Base-by-base conservation (phyloP, 2,113 vertebrate genomes). In the Laticauda colubrina region DNA sequence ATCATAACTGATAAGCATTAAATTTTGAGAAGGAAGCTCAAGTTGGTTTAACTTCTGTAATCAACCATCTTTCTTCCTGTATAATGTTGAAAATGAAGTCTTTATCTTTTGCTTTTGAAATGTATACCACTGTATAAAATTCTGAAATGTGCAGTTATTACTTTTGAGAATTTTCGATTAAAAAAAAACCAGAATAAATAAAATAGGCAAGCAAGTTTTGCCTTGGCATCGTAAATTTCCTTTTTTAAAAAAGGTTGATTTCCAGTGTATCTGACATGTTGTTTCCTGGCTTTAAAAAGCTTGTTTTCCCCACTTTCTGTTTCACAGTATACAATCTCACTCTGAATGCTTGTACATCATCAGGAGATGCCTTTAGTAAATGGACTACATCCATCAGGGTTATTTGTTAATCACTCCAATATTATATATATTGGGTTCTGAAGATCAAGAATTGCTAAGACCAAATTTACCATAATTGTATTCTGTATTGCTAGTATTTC, bases 271-370 rank as follows among this genome's bases (percentile, higher is more conserved):
- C 90, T 56, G 61, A 51, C 87, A 94, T 91, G 15, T 1, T 14
- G 1, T 86, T 88, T 10, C 4, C 54, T 21, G 15, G 45, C 91
- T 43, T 81, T 43, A 39, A 94, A 95, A 89, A 26, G 9, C 39
- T 89, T 45, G 21, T 2, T 56, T 59, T 94, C 91, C 89, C 86
- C 59, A 45, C 95, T 95, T 95, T 91, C 39, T 91, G 43, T 85
- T 54, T 51, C 55, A 15, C 91, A 87, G 90, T 94, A 94, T 94
- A 93, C 85, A 92, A 39, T 75, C 93, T 90, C 90, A 88, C 90
- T 96, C 94, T 95, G n/a, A 93, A 93, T 0, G 0, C 94, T 94
- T 89, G 59, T 51, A 69, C 12, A 90, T 89, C 3, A 43, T 3
- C 7, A 81, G 75, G 43, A 88, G 1, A 12, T 12, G 0, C 23